Percentiles rank a stretch among this genome's conserved stretches.
phyloP scores from a whole-genome alignment of 1,140 invertebrate genomes.

The Venustaconcha ellipsiformis region DNA sequence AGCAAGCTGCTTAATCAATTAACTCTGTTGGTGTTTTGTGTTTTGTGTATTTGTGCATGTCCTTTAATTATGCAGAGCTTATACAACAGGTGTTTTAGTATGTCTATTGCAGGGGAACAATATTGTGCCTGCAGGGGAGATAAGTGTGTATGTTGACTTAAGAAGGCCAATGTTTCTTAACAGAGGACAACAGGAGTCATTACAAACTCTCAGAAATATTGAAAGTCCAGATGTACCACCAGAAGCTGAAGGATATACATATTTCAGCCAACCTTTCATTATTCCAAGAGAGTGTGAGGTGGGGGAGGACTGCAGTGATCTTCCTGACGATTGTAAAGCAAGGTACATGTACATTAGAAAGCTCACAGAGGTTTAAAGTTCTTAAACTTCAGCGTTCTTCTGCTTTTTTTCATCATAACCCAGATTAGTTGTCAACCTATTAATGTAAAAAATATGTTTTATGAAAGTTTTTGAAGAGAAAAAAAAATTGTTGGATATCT shows the following conservation, averaged over 20 bases:
- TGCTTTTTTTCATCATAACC: no score
- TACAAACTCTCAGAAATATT: slow-evolving; percentile 28
- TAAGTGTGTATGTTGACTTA: slow-evolving; percentile 55
- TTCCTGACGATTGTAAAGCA: slow-evolving; percentile 31
- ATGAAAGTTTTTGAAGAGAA: no score
- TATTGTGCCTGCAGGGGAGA: slow-evolving; percentile 58
- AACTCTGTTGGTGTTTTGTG: fast-evolving
- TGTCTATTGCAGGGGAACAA: slow-evolving; percentile 55
- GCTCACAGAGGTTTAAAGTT: no score
- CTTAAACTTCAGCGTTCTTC: no score
- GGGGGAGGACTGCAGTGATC: not conserved
- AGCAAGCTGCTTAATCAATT: no score
- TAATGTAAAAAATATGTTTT: no score
- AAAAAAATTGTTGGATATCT: no score
- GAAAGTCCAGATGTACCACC: slow-evolving; percentile 30
- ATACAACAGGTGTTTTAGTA: no score
- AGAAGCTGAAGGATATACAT: not conserved
- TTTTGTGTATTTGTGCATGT: no score
- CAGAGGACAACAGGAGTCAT: slow-evolving; percentile 39
- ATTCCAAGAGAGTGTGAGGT: slow-evolving; percentile 36
- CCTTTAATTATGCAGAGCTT: no score
- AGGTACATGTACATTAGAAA: slow-evolving; percentile 33
- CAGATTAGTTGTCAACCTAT: no score
- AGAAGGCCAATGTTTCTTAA: slow-evolving; percentile 47
- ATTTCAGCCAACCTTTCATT: slow-evolving; percentile 41